Conservation (phyloP, 2,113 vertebrate species). For the Mustela lutreola region DNA sequence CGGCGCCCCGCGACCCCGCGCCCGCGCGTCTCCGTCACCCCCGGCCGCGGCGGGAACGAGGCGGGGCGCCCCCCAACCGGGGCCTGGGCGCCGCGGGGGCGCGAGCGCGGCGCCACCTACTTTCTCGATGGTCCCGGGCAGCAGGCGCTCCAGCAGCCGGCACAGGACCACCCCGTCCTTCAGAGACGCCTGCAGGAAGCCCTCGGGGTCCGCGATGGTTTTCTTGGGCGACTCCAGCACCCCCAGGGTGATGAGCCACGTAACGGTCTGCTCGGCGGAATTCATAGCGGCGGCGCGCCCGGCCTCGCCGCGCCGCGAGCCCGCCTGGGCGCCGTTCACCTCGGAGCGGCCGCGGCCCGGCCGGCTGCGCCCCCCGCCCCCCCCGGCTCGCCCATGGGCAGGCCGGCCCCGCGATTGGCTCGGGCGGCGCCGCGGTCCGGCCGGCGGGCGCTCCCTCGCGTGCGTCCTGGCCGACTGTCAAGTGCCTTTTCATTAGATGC, state of each 20-base stretch:
- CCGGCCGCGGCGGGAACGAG: not conserved
- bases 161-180: slow-evolving; percentile 97
- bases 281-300: slow-evolving; percentile 91
- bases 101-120: slow-evolving; percentile 80
- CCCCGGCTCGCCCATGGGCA: slow-evolving; percentile 85
- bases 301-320: slow-evolving; percentile 57
- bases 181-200: slow-evolving; percentile 94
- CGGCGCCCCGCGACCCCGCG: not conserved
- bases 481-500: slow-evolving; percentile 87
- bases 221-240: slow-evolving; percentile 98
- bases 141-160: slow-evolving; percentile 95
- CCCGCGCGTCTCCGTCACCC: not conserved
- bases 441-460: slow-evolving; percentile 84
- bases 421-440: slow-evolving; percentile 87
- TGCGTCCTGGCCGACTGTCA: slow-evolving; percentile 90
- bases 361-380: slow-evolving; percentile 80
- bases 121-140: slow-evolving; percentile 95
- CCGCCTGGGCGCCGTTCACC: slow-evolving; percentile 77
- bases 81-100: not conserved
- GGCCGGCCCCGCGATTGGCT: slow-evolving; percentile 89
- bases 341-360: slow-evolving; percentile 79
- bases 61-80: not conserved
- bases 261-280: slow-evolving; percentile 98
- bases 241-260: slow-evolving; percentile 97
- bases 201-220: slow-evolving; percentile 96